These are phyloP conservation scores for Anomalospiza imberbis DNA, from an alignment of 2,797 vertebrate genomes.

Conservation along the genomic window DNA sequence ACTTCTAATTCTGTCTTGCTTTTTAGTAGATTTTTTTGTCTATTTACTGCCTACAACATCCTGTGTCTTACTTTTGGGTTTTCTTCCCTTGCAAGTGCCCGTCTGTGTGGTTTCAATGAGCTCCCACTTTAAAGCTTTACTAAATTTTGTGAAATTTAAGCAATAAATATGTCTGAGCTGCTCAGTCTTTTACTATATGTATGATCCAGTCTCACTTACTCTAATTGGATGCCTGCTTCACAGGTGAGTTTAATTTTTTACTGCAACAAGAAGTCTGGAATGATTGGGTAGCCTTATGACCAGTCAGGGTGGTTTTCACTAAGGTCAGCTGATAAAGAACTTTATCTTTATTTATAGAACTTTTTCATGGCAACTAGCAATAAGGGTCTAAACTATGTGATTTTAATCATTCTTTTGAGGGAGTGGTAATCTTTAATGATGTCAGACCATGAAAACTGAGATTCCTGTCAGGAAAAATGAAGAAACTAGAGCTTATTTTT, in stretches of 20 bases:
- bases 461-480: not conserved
- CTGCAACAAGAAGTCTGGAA: not conserved
- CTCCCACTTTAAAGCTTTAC: constrained; percentile 31
- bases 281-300: not conserved
- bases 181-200: not conserved
- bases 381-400: not conserved
- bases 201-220: not conserved
- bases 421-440: not conserved
- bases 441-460: not conserved
- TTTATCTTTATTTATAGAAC: not conserved
- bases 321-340: not conserved
- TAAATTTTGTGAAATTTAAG: constrained; percentile 18
- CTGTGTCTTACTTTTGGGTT: not conserved
- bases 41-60: not conserved
- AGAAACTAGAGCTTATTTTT: not conserved
- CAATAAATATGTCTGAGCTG: constrained; percentile 8
- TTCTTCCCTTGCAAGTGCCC: not conserved
- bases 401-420: not conserved
- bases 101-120: not conserved
- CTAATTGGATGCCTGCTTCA: not conserved
- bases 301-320: not conserved
- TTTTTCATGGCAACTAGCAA: not conserved
- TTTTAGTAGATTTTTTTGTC: not conserved
- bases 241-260: not conserved
- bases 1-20: not conserved